Evolutionary conservation across 1,140 invertebrate genomes (phyloP).

Genomic region (Micrasema minimum): DNA sequence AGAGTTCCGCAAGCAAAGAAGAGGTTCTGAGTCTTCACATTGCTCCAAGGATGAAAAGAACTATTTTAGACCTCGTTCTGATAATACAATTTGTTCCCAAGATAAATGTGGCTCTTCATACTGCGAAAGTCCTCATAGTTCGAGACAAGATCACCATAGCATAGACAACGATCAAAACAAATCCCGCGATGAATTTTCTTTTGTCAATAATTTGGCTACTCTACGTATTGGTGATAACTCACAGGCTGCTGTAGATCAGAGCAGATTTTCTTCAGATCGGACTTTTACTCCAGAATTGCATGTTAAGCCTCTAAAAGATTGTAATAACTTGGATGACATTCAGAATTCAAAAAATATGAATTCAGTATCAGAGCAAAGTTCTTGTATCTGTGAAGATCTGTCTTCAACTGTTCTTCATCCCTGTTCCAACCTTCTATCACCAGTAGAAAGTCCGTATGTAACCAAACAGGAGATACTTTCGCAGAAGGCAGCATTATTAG

Average conservation of each 20-base stretch:
- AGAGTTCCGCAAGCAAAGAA: conserved; percentile 34
- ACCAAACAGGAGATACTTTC: conserved; percentile 65
- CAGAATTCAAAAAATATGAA: background rate
- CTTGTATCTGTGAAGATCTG: conserved; percentile 49
- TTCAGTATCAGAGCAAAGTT: background rate
- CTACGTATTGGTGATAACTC: conserved; percentile 41
- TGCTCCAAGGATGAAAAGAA: conserved; percentile 36
- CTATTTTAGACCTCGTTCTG: conserved; percentile 27
- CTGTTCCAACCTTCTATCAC: conserved; percentile 52
- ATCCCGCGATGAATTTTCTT: conserved; percentile 19
- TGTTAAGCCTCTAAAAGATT: conserved; percentile 31
- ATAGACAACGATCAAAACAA: conserved; percentile 28
- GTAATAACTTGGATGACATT: background rate
- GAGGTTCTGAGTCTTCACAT: conserved; percentile 29
- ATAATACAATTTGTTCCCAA: background rate
- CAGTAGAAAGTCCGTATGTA: conserved; percentile 64
- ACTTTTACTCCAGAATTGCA: conserved; percentile 53
- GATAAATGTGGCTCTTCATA: background rate
- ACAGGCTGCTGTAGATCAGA: conserved; percentile 50
- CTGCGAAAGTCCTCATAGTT: conserved; percentile 63
- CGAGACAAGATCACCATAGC: conserved; percentile 41
- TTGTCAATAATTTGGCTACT: conserved; percentile 37
- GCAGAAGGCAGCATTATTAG: conserved; percentile 64
- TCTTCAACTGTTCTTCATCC: conserved; percentile 44
- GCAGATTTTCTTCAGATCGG: conserved; percentile 61